Evolutionary conservation across 1,140 invertebrate genomes (phyloP), one percentile per base, ranked within the genome.

Genomic region (Habropoda laboriosa): DNA sequence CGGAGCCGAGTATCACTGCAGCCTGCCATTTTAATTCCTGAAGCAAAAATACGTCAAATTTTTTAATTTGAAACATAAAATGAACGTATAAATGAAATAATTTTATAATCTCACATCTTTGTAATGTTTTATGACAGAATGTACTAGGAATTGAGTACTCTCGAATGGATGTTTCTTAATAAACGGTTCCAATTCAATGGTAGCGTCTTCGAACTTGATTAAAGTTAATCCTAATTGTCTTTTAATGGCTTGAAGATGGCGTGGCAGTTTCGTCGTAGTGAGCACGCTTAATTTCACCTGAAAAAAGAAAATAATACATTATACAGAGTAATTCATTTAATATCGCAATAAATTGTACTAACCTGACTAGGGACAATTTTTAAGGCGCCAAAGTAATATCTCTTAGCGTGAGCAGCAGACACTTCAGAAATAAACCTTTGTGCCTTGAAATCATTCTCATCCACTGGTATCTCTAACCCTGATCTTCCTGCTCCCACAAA

Each of bases 201-300:
- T 94, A 3, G 98, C 99, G 93, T 99, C 98, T 94, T 99, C 99
- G 93, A 99, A 99, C 86, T 97, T 97, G 47, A 99, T 97, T 10
- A 99, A 92, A 35, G 97, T 98, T 6, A 99, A 94, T 2, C 97
- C 97, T 47, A 99, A 93, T 81, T 97, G 96, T 78, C 96, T 95
- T 93, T 99, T 99, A 10, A 99, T 95, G 67, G 93, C 93, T 78
- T 95, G 94, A 61, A 99, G 93, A 86, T 97, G 95, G 1, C 94
- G 89, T 2, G 96, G 94, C 64, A 99, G 89, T 90, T 97, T 97
- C 75, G 95, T 96, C 0, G 97, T 95, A 13, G 98, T 99, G 30
- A 96, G 94, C 81, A 99, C 97, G 87, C 97, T 98, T 45, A 99
- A 92, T 45, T 96, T 95, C 32, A 99, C 95, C 94, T 95, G 82